A percentile compares a stretch with the other conserved stretches of the same genome.
phyloP scores from a whole-genome alignment of 2,113 vertebrate species.

The Gnathonemus longibarbis region DNA sequence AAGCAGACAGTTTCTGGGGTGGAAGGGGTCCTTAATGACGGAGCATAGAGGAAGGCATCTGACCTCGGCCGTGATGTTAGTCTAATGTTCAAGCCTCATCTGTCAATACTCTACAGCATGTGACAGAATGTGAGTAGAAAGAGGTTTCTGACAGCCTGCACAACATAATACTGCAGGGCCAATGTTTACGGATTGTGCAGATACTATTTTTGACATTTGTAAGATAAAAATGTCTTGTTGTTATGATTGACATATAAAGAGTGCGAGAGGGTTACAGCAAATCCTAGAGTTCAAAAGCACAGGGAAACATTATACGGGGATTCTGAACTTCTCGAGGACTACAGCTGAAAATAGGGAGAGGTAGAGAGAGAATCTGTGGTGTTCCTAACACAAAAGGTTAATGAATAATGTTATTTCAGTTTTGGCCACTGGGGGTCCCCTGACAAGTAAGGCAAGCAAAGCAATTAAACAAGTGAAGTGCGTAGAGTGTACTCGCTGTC shows the following conservation, averaged over 20 bases:
- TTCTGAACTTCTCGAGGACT: not conserved
- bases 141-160: not conserved
- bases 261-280: not conserved
- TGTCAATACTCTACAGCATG: not conserved
- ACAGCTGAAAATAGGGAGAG: not conserved
- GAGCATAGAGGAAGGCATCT: too few relatives aligned
- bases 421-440: too few relatives aligned
- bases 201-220: not conserved
- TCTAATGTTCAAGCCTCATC: not conserved
- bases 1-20: too few relatives aligned
- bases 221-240: not conserved
- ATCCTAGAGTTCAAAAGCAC: not conserved
- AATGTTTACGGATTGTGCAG: not conserved
- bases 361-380: not conserved
- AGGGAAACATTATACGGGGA: not conserved
- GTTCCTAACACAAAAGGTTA: too few relatives aligned
- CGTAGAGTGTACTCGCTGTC: too few relatives aligned
- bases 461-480: too few relatives aligned
- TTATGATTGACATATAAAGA: not conserved
- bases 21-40: too few relatives aligned
- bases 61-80: not conserved
- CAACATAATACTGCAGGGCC: not conserved
- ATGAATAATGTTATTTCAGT: too few relatives aligned
- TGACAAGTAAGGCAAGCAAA: too few relatives aligned
- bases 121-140: not conserved